Evolutionary conservation across 2,888 invertebrate species (phyloP), one percentile per base, ranked within the genome.

Genomic region (Podotricha telesiphe): DNA sequence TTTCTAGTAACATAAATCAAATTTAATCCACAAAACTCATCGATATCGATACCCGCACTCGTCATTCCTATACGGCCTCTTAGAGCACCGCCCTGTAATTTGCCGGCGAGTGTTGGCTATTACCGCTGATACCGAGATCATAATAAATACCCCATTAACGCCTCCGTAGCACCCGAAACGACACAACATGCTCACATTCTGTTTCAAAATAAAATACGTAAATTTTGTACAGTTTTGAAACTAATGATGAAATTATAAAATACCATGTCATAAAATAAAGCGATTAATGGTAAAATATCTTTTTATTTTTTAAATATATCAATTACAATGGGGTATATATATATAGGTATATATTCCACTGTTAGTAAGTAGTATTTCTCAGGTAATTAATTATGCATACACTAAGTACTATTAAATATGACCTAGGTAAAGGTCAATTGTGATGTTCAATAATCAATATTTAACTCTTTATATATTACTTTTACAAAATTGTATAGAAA

Each of bases 101-200:
- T 93, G 92, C 89, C 91, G 86, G 89, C 89, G 88, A 93, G 92
- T 93, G 92, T 90, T 88, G 91, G 91, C 91, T 89, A 93, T 92
- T 93, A 91, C 89, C 82, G 87, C 87, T 89, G 91, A 92, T 92
- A 91, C 91, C 89, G 86, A 88, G 91, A 93, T 92, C 92, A 92
- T 93, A 92, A 93, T 93, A 93, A 92, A 92, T 92, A 92, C 91
- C 86, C 93, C 89, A 92, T 92, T 91, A 92, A 91, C 93, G 91
- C 91, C 92, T 89, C 90, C 87, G 80, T 84, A 88, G 87, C 89
- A 88, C 89, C 89, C 91, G 89, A 91, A 91, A 90, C 86, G 88
- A 85, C 88, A 85, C 85, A 87, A 73, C 67, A 73, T 71, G 68
- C 71, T 68, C 68, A 71, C 66, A 71, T 66, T 69, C 69, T 48